Percentiles rank a stretch among this genome's conserved stretches.
Conservation (phyloP, 2,113 vertebrate genomes). For the Dipodomys ordii region DNA sequence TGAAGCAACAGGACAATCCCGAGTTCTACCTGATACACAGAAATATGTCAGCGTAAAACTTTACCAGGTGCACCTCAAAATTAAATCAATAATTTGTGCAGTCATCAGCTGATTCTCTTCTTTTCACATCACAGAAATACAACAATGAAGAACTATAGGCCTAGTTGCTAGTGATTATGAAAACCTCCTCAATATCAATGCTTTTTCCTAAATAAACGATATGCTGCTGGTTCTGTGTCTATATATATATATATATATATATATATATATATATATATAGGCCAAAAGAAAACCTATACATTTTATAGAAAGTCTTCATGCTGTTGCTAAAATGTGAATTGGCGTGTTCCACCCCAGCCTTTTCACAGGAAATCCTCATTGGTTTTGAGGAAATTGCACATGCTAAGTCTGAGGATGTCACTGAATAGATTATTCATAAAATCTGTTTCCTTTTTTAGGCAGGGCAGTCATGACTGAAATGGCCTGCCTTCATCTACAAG, state of each 20-base stretch:
- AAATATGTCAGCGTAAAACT: neutral
- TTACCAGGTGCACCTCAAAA: neutral
- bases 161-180: conserved; percentile 2
- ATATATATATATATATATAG: too few species aligned
- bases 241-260: too few species aligned
- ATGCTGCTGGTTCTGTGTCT: neutral
- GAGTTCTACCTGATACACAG: neutral
- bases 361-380: conserved; percentile 66
- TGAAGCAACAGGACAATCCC: neutral
- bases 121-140: neutral
- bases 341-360: conserved; percentile 65
- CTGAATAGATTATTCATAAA: conserved; percentile 42
- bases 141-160: neutral
- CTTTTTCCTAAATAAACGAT: conserved; percentile 19
- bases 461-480: neutral
- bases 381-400: conserved; percentile 69
- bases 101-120: neutral
- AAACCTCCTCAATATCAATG: neutral
- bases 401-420: conserved; percentile 53
- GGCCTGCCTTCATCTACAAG: neutral
- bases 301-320: conserved; percentile 51
- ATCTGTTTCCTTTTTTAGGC: neutral
- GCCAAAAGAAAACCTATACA: conserved; percentile 28
- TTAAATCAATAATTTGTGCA: conserved; percentile 13
- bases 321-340: conserved; percentile 68